phyloP scores from a whole-genome alignment of 2,113 vertebrate species.

The Cariama cristata region DNA sequence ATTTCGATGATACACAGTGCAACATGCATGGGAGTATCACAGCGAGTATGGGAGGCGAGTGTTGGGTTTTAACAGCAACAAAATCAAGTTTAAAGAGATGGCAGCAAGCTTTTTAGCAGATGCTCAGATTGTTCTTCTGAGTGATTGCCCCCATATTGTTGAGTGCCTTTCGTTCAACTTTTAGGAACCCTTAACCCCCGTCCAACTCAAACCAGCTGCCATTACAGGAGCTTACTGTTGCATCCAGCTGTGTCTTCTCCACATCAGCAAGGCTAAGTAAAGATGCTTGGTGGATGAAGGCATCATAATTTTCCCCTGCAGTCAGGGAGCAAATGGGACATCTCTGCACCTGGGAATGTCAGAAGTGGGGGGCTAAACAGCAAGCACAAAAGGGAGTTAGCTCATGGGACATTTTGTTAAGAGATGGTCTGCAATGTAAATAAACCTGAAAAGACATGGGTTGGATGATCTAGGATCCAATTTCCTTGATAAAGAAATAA shows the following conservation, averaged over 20 bases:
- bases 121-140: not conserved
- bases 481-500: not conserved
- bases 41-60: not conserved
- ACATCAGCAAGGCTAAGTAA: not conserved
- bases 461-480: not conserved
- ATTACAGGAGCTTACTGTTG: not conserved
- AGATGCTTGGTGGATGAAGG: not conserved
- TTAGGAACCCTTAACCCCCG: not conserved
- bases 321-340: not conserved
- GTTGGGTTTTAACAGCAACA: not conserved
- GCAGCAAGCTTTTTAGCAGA: not conserved
- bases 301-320: not conserved
- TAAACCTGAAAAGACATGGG: not conserved
- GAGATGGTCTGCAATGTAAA: not conserved
- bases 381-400: not conserved
- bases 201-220: not conserved
- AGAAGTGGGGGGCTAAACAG: not conserved
- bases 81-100: not conserved
- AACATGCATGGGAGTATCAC: fast-evolving
- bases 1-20: not conserved
- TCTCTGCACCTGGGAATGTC: not conserved
- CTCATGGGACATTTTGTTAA: not conserved
- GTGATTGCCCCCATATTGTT: not conserved
- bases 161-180: not conserved
- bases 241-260: not conserved